phyloP scores from a whole-genome alignment of 2,113 vertebrate genomes.

The Salminus brasiliensis region DNA sequence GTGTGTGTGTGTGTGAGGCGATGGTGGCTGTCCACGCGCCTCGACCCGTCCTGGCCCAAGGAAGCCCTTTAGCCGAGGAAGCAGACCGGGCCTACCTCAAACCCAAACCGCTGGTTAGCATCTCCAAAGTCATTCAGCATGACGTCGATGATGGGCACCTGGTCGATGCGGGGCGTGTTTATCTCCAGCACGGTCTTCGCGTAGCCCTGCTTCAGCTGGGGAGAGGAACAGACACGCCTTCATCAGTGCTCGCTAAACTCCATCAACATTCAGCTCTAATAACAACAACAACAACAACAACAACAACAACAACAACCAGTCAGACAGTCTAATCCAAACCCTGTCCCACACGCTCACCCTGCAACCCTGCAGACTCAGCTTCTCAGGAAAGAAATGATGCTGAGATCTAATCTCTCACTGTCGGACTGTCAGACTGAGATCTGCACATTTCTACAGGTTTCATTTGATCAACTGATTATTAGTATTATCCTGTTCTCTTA shows the following conservation, averaged over 20 bases:
- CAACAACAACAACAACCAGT: no score
- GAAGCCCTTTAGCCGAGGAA: constrained; percentile 89
- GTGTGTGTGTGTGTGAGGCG: constrained; percentile 69
- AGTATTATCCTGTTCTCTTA: no score
- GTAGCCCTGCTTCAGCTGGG: constrained; percentile 89
- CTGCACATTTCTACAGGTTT: no score
- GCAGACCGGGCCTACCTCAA: constrained; percentile 95
- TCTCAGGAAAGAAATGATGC: no score
- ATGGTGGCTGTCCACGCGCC: constrained; percentile 63
- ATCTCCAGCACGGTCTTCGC: constrained; percentile 93
- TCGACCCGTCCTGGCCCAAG: constrained; percentile 56
- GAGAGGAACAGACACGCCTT: not conserved
- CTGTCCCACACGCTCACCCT: no score
- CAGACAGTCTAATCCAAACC: no score
- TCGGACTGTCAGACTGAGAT: no score
- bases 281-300: not conserved
- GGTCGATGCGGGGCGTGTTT: constrained; percentile 97
- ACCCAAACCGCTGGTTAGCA: constrained; percentile 97
- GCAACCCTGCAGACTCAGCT: no score
- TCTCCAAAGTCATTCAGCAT: constrained; percentile 99
- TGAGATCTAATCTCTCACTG: no score
- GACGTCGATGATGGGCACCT: constrained; percentile 95
- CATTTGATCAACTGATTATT: no score
- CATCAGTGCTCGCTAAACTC: not conserved
- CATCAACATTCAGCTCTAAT: not conserved